Percentiles rank a stretch among this genome's conserved stretches.
Evolutionary conservation across 2,113 vertebrate species (phyloP).

Genomic region (Amblyopsis rosae): DNA sequence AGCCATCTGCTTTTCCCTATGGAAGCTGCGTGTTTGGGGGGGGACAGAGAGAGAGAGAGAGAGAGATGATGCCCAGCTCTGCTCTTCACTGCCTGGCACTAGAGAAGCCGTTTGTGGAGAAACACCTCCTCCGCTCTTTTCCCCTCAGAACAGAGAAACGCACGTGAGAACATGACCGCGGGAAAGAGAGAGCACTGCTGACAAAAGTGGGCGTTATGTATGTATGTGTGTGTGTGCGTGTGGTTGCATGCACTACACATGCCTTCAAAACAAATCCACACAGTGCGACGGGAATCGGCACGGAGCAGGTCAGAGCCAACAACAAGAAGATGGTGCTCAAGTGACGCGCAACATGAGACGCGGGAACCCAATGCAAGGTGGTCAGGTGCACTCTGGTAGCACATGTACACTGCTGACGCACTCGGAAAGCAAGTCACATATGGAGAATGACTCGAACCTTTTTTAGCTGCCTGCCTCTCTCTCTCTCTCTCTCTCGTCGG

Average conservation of each 20-base stretch:
- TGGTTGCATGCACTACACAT: constrained; percentile 20
- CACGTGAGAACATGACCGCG: constrained; percentile 12
- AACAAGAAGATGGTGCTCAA: constrained; percentile 33
- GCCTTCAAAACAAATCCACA: constrained; percentile 63
- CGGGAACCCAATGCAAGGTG: constrained; percentile 38
- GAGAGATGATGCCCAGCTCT: constrained; percentile 56
- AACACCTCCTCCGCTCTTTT: constrained; percentile 24
- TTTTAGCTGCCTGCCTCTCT: constrained; percentile 54
- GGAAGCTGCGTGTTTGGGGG: constrained; percentile 69
- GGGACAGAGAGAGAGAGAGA: constrained; percentile 54
- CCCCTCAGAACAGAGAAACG: constrained; percentile 9
- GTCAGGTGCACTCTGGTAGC: constrained; percentile 53
- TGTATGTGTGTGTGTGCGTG: constrained; percentile 19
- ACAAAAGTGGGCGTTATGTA: constrained; percentile 36
- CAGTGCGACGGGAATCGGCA: constrained; percentile 27
- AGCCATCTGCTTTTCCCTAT: constrained; percentile 78
- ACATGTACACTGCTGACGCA: constrained; percentile 62
- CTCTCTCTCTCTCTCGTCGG: constrained; percentile 21
- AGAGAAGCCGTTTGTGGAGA: constrained; percentile 13
- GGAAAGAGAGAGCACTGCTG: constrained; percentile 26
- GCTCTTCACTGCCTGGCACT: constrained; percentile 65
- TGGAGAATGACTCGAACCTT: constrained; percentile 71
- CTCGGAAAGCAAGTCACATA: constrained; percentile 70
- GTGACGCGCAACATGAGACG: constrained; percentile 45
- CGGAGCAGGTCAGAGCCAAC: not conserved